Percentiles rank a stretch among this genome's conserved stretches.
These are phyloP conservation scores for Unio pictorum DNA, from an alignment of 2,888 invertebrate genomes.

Conservation along the genomic window DNA sequence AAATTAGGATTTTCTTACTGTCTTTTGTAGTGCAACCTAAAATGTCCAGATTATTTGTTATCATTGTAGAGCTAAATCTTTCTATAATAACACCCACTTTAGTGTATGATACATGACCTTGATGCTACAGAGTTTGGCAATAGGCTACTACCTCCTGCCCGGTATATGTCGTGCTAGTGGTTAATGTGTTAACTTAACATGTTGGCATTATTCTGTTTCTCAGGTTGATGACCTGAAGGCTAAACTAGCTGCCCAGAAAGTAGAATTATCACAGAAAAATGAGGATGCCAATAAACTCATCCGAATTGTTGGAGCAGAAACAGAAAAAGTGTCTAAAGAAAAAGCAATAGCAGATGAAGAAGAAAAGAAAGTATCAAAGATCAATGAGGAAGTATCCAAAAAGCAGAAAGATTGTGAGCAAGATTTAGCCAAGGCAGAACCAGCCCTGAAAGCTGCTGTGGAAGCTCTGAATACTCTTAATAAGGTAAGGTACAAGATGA, in stretches of 20 bases:
- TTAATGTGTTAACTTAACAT: too few relatives aligned
- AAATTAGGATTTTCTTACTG: too few relatives aligned
- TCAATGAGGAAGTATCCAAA: constrained; percentile 92
- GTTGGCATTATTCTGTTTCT: too few relatives aligned
- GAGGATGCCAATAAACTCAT: constrained; percentile 95
- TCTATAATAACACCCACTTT: too few relatives aligned
- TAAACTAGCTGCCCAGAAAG: constrained; percentile 92
- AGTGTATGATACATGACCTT: too few relatives aligned
- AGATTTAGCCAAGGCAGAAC: constrained; percentile 95
- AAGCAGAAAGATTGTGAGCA: constrained; percentile 91
- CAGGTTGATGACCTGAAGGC: constrained; percentile 93
- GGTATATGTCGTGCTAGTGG: too few relatives aligned
- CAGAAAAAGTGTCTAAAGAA: constrained; percentile 93
- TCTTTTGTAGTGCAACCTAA: too few relatives aligned
- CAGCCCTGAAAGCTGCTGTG: constrained; percentile 91
- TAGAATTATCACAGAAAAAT: constrained; percentile 94
- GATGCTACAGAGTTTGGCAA: too few relatives aligned
- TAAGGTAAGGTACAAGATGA: constrained; percentile 76
- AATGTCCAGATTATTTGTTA: too few relatives aligned
- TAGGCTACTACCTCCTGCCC: too few relatives aligned
- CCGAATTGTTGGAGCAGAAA: constrained; percentile 91
- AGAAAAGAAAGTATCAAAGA: constrained; percentile 93
- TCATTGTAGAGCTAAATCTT: too few relatives aligned
- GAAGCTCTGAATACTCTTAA: constrained; percentile 96
- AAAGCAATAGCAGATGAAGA: constrained; percentile 91